Base-by-base conservation (phyloP, 2,113 vertebrate species). In the Shinisaurus crocodilurus region DNA sequence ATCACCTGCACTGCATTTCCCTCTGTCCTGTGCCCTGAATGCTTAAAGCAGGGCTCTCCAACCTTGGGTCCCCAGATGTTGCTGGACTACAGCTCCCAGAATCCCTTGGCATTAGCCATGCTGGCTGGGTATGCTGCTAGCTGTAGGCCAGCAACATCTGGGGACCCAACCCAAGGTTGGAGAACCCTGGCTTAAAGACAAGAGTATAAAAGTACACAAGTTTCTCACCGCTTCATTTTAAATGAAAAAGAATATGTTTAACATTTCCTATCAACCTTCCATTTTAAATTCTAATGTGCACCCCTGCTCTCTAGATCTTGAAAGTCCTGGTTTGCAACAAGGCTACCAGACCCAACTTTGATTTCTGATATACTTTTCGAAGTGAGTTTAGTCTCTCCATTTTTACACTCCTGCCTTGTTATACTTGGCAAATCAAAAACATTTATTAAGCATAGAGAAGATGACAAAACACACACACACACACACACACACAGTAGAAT, bases 371-470 rank as follows among this genome's bases (percentile, higher is more conserved):
- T 25, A 29, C 48, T 10, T 32, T 34, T 81, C 79, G 6, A 54
- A 34, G 5, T 50, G 0, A 54, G 43, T 82, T 2, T 37, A 20
- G 16, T 57, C 50, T 23, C 18, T 23, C 34, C 2, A 37, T 60
- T 82, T 82, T 82, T 82, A 60, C 34, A 60, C 45, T 80, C 77
- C 32, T 18, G 2, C 29, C 79, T 8, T 13, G 32, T 60, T 60
- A 37, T 60, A n/a, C 29, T 34, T 43, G 90, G 32, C 75, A 91
- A 92, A 94, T 85, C 90, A 92, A 9, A 88, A 25, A 95, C 83
- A 91, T 79, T 96, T 85, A 93, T 90, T 88, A 92, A 89, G 85
- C 54, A 95, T 20, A 0, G 29, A n/a, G 34, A 0, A 90, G n/a
- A 88, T 9, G 50, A 83, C 45, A 85, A 25, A 40, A 76, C 10